phyloP scores from a whole-genome alignment of 2,113 vertebrate species.

The Gnathonemus longibarbis region DNA sequence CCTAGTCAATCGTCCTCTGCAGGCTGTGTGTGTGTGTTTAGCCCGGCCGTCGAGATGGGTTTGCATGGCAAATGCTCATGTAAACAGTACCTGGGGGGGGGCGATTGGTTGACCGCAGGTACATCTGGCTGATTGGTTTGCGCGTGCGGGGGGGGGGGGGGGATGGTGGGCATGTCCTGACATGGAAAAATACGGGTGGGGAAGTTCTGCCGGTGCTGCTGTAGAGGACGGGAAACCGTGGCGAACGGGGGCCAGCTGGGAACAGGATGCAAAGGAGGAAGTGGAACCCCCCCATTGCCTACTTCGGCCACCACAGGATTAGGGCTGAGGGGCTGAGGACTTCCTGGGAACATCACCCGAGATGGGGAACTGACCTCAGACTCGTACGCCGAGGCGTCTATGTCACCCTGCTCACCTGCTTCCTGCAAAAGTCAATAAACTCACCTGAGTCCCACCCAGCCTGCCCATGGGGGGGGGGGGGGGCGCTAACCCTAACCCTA shows the following conservation, averaged over 20 bases:
- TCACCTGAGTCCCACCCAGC: not conserved
- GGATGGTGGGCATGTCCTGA: not conserved
- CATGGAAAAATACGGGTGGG: not conserved
- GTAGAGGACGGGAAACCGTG: not conserved
- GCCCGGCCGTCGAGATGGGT: not conserved
- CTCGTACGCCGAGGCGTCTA: not conserved
- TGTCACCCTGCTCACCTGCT: not conserved
- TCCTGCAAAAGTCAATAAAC: not conserved
- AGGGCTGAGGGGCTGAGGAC: not conserved
- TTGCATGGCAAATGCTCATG: conserved; percentile 24
- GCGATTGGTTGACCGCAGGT: no score
- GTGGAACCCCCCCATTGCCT: not conserved
- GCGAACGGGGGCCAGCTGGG: not conserved
- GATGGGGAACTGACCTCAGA: not conserved
- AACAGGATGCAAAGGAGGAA: not conserved
- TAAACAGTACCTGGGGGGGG: conserved; percentile 13
- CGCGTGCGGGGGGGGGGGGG: no score
- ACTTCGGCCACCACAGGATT: not conserved
- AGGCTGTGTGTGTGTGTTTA: not conserved
- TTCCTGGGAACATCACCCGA: not conserved
- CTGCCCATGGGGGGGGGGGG: not conserved
- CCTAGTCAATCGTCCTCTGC: not conserved
- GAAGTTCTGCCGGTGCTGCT: not conserved
- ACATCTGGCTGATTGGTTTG: not conserved
- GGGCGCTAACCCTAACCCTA: not conserved